Conservation (phyloP, 2,113 vertebrate genomes). For the Promerops cafer region DNA sequence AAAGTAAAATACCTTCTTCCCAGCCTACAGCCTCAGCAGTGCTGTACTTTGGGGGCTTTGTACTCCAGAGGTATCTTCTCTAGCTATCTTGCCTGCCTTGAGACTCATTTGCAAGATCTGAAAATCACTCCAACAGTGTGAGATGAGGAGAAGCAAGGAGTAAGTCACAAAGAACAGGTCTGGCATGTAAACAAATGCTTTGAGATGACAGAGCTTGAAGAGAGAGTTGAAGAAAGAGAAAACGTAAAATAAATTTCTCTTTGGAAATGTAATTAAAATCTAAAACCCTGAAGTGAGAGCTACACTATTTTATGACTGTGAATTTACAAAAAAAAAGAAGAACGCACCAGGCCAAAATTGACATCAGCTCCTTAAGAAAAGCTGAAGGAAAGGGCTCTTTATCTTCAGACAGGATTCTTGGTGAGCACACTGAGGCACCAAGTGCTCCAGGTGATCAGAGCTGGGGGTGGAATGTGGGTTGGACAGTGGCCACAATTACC, state of each 20-base stretch:
- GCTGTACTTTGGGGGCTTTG: background rate
- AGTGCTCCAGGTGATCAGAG: background rate
- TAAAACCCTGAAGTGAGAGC: background rate
- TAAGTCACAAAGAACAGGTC: background rate
- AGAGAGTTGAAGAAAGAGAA: background rate
- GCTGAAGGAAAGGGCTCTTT: background rate
- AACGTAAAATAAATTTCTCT: background rate
- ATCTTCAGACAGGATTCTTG: background rate
- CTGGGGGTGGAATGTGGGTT: background rate
- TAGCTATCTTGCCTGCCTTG: background rate
- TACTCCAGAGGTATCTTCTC: background rate
- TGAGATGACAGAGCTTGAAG: background rate
- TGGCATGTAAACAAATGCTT: background rate
- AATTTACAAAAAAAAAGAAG: background rate
- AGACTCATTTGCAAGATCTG: background rate
- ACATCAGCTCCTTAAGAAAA: background rate
- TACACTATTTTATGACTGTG: background rate
- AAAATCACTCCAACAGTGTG: background rate
- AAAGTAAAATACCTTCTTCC: background rate
- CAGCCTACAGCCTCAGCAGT: background rate
- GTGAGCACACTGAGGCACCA: rapidly evolving
- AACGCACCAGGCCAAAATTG: background rate
- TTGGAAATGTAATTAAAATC: background rate
- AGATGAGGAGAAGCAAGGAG: background rate
- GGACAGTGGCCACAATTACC: rapidly evolving